A percentile compares a stretch with the other conserved stretches of the same genome.
These are phyloP conservation scores for Corapipo altera DNA, from an alignment of 2,113 vertebrate species.

Conservation along the genomic window DNA sequence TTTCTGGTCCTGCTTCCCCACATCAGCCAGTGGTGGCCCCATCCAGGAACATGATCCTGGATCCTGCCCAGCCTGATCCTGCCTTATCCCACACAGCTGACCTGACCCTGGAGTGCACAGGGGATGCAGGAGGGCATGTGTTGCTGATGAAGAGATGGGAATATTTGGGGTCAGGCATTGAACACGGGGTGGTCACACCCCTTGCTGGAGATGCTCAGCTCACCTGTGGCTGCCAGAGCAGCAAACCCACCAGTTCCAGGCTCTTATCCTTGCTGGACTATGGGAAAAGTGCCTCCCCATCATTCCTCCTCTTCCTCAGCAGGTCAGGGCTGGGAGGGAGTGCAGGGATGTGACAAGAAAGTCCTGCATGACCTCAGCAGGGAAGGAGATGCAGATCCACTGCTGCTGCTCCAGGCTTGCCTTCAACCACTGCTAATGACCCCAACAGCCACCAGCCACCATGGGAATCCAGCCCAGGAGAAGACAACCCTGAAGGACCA, in stretches of 20 bases:
- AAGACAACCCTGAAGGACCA: background rate
- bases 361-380: background rate
- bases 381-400: background rate
- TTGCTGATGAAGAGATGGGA: background rate
- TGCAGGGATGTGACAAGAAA: background rate
- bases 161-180: background rate
- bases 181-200: rapidly evolving
- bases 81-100: background rate
- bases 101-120: rapidly evolving
- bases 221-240: background rate
- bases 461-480: rapidly evolving
- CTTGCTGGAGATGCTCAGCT: rapidly evolving
- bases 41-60: background rate
- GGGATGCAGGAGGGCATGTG: background rate
- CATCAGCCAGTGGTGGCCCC: rapidly evolving
- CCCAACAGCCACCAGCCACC: rapidly evolving
- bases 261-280: background rate
- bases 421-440: rapidly evolving
- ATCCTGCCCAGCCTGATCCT: background rate
- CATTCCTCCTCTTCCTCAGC: background rate
- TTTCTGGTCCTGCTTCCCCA: background rate
- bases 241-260: background rate
- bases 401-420: background rate
- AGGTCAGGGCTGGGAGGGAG: background rate
- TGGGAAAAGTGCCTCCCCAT: background rate